phyloP scores from a whole-genome alignment of 2,888 invertebrate species.

The Hololepta plana region DNA sequence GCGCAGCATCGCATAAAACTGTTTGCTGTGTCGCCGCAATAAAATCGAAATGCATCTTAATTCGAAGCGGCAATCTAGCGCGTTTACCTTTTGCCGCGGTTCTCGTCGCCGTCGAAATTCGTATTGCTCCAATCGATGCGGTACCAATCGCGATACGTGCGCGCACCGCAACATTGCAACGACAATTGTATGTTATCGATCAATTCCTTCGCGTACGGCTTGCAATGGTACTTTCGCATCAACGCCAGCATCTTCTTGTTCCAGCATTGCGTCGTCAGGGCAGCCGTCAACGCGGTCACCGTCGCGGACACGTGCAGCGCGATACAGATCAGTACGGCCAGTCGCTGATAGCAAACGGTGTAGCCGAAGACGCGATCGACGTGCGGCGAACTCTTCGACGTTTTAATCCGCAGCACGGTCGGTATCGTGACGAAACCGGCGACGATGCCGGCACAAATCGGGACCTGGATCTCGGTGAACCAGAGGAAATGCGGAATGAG shows the following conservation, averaged over 20 bases:
- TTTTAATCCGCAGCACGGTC: constrained; percentile 13
- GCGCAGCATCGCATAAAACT: too few relatives aligned
- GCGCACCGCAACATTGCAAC: constrained; percentile 17
- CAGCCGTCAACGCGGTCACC: constrained; percentile 7
- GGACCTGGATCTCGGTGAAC: constrained; percentile 12
- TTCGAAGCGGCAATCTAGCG: constrained; percentile 1
- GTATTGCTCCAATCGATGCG: constrained; percentile 13
- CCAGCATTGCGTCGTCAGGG: constrained; percentile 6
- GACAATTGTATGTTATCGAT: constrained; percentile 16
- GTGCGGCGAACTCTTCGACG: constrained; percentile 13
- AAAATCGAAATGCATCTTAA: too few relatives aligned
- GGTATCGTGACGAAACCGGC: constrained; percentile 15
- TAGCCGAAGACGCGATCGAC: constrained; percentile 13
- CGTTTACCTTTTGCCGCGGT: constrained; percentile 5
- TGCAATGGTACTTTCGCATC: too few relatives aligned
- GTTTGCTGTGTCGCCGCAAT: too few relatives aligned
- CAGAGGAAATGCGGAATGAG: constrained; percentile 13
- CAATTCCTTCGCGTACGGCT: too few relatives aligned
- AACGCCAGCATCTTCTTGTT: too few relatives aligned
- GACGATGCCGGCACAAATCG: constrained; percentile 13
- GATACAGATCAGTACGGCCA: constrained; percentile 12
- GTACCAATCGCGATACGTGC: constrained; percentile 15
- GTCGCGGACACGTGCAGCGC: constrained; percentile 10
- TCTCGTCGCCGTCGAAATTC: too few relatives aligned
- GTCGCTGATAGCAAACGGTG: constrained; percentile 14